Percentiles rank a stretch among this genome's conserved stretches.
Conservation (phyloP, 2,888 invertebrate species). For the Clanis bilineata region DNA sequence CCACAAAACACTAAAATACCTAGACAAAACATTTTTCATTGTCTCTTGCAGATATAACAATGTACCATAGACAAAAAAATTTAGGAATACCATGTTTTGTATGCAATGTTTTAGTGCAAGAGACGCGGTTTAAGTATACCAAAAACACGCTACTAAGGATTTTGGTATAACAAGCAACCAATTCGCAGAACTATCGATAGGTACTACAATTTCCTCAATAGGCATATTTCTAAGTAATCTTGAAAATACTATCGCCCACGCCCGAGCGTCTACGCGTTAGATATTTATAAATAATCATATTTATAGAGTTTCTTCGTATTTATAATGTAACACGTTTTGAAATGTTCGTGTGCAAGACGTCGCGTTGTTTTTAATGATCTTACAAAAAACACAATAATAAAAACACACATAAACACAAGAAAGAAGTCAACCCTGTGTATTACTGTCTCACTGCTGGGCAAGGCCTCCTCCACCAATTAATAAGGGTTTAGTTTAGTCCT, state of each 20-base stretch:
- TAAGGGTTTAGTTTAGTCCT: too few species aligned
- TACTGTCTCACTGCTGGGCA: too few species aligned
- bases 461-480: too few species aligned
- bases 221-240: constrained; percentile 17
- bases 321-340: constrained; percentile 28
- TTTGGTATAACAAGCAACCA: not conserved
- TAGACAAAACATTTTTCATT: too few species aligned
- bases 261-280: not conserved
- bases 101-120: too few species aligned
- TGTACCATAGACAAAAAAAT: too few species aligned
- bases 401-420: too few species aligned
- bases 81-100: too few species aligned
- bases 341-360: constrained; percentile 37
- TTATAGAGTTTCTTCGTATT: constrained; percentile 45
- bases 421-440: too few species aligned
- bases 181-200: not conserved
- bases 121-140: too few species aligned
- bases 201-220: not conserved
- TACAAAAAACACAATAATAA: not conserved
- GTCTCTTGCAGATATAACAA: too few species aligned
- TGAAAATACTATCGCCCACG: constrained; percentile 27
- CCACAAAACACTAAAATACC: too few species aligned
- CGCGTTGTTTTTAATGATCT: not conserved
- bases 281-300: constrained; percentile 29
- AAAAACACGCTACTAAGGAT: not conserved